A percentile compares a stretch with the other conserved stretches of the same genome.
Evolutionary conservation across 2,888 invertebrate genomes (phyloP).

Genomic region (Boloria selene): DNA sequence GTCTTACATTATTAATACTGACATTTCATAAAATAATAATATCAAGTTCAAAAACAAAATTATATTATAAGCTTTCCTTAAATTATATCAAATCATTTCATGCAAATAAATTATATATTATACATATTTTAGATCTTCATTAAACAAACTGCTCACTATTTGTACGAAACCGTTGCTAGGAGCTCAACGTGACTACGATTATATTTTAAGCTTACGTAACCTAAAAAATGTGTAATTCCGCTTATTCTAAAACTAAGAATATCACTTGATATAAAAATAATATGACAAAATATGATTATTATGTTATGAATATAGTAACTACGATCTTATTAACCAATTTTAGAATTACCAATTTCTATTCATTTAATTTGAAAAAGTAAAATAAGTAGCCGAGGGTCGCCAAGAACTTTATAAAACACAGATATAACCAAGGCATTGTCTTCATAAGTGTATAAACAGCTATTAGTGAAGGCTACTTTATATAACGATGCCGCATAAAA

Average conservation of each 20-base stretch:
- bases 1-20: conserved; percentile 35
- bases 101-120: background rate
- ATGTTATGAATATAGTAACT: background rate
- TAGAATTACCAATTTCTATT: conserved; percentile 2
- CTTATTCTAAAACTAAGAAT: too few relatives aligned
- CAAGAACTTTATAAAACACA: conserved; percentile 5
- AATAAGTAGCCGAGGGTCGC: background rate
- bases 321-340: background rate
- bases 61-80: background rate
- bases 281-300: too few relatives aligned
- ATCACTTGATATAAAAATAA: too few relatives aligned
- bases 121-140: background rate
- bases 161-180: conserved; percentile 29
- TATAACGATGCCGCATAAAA: conserved; percentile 1
- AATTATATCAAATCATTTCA: conserved; percentile 8
- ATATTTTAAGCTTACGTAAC: too few relatives aligned
- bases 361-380: background rate
- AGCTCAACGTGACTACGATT: background rate
- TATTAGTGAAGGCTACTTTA: conserved; percentile 3
- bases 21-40: conserved; percentile 27
- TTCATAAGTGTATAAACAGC: background rate
- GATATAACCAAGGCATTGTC: background rate
- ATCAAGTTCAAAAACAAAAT: conserved; percentile 19
- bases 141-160: conserved; percentile 23
- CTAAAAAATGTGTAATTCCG: too few relatives aligned